These are phyloP conservation scores for Calliopsis andreniformis DNA, from an alignment of 1,140 invertebrate genomes.

Conservation along the genomic window DNA sequence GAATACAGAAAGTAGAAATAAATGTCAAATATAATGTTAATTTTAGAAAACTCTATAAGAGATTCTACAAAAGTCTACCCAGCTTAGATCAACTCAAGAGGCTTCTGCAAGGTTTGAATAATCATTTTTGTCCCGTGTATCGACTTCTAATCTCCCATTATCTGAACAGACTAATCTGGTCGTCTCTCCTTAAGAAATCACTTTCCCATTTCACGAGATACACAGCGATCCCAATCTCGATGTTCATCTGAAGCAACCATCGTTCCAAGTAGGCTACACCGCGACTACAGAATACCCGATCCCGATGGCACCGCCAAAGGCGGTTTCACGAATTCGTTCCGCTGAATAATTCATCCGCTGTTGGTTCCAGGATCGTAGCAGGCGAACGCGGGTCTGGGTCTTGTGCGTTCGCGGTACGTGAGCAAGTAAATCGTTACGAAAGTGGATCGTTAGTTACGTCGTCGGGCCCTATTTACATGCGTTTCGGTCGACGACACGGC, in stretches of 20 bases:
- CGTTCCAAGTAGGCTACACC: not conserved
- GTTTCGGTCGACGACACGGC: not conserved
- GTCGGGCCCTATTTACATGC: constrained; percentile 27
- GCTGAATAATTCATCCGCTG: constrained; percentile 35
- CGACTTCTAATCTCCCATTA: too few relatives aligned
- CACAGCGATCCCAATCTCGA: not conserved
- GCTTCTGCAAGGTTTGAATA: too few relatives aligned
- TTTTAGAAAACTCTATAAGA: too few relatives aligned
- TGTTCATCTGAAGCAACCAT: not conserved
- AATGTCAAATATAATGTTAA: too few relatives aligned
- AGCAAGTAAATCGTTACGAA: constrained; percentile 32
- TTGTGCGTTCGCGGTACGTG: constrained; percentile 6
- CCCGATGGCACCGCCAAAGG: not conserved
- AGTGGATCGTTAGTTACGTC: constrained; percentile 27
- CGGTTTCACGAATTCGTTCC: constrained; percentile 21
- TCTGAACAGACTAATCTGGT: not conserved
- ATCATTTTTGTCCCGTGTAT: too few relatives aligned
- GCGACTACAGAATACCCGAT: constrained; percentile 6
- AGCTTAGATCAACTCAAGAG: too few relatives aligned
- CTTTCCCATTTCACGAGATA: not conserved
- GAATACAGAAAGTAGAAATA: too few relatives aligned
- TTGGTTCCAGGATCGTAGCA: not conserved
- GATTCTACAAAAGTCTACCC: too few relatives aligned
- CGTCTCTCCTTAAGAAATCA: not conserved
- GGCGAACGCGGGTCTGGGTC: not conserved